Evolutionary conservation across 2,888 invertebrate genomes (phyloP).

Genomic region (Nomada ferruginata): DNA sequence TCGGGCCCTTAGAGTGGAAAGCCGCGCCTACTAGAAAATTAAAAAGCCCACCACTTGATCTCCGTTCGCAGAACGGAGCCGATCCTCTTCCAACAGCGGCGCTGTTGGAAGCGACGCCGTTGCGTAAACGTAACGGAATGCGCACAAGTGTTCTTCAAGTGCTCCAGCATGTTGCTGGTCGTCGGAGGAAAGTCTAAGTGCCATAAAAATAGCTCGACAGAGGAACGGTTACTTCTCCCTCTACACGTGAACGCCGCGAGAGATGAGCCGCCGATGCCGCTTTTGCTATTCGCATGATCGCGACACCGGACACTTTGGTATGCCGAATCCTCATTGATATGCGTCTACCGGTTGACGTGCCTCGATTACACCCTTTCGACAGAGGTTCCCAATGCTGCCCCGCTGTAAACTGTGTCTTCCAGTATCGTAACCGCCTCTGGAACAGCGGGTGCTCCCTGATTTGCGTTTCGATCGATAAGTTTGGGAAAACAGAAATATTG

Average conservation of each 20-base stretch:
- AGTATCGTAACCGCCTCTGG: too few species aligned
- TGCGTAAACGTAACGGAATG: conserved; percentile 83
- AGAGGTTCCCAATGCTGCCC: conserved; percentile 51
- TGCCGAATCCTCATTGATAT: conserved; percentile 70
- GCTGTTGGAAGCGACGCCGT: conserved; percentile 53
- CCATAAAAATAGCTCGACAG: conserved; percentile 80
- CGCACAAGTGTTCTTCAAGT: conserved; percentile 84
- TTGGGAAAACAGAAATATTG: too few species aligned
- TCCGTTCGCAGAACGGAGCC: conserved; percentile 41
- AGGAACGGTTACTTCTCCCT: conserved; percentile 71
- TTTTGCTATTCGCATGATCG: conserved; percentile 67
- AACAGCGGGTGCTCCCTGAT: too few species aligned
- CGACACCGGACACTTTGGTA: conserved; percentile 71
- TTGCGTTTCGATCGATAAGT: too few species aligned
- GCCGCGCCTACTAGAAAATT: conserved; percentile 64
- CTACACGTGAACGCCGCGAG: conserved; percentile 29
- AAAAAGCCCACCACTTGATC: conserved; percentile 60
- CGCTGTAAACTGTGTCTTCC: not conserved
- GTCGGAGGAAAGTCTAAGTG: conserved; percentile 80
- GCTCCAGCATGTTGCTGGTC: conserved; percentile 82
- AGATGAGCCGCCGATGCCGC: conserved; percentile 54
- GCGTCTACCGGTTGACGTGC: conserved; percentile 47
- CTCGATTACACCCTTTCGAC: conserved; percentile 41
- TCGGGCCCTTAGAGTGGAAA: conserved; percentile 1
- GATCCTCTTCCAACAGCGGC: conserved; percentile 20